Evolutionary conservation across 2,797 vertebrate species (phyloP).

Genomic region (Gallirallus australis): DNA sequence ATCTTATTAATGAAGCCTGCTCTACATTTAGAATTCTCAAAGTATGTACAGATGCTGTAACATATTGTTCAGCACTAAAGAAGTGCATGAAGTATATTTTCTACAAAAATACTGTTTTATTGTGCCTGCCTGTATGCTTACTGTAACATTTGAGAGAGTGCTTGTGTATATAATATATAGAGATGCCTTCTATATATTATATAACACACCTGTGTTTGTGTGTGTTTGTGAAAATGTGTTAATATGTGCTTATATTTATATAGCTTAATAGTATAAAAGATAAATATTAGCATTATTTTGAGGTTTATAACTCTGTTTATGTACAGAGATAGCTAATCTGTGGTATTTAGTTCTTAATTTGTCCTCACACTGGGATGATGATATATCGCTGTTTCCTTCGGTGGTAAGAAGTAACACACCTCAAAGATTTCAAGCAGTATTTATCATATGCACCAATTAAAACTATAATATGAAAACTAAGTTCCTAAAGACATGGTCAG

Average conservation of each 20-base stretch:
- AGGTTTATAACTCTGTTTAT: neutral
- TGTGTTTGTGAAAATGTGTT: slow-evolving; percentile 48
- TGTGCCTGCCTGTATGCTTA: slow-evolving; percentile 37
- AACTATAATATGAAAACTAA: neutral
- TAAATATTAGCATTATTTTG: slow-evolving; percentile 3
- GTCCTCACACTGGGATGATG: neutral
- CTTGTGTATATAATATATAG: slow-evolving; percentile 56
- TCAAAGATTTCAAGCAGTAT: slow-evolving; percentile 47
- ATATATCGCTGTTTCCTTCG: neutral
- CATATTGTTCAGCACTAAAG: neutral
- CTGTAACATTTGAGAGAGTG: slow-evolving; percentile 39
- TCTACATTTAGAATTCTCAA: slow-evolving; percentile 22
- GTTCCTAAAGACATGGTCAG: neutral
- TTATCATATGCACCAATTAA: slow-evolving; percentile 67
- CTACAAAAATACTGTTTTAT: neutral
- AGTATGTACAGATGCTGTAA: slow-evolving; percentile 18
- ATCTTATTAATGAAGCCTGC: neutral
- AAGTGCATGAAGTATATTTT: neutral
- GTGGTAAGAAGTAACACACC: slow-evolving; percentile 13
- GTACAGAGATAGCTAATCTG: neutral
- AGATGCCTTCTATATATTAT: slow-evolving; percentile 38
- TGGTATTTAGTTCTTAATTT: slow-evolving; percentile 15
- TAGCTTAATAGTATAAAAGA: neutral
- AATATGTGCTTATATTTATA: slow-evolving; percentile 40
- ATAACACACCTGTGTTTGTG: slow-evolving; percentile 24